A percentile compares a stretch with the other conserved stretches of the same genome.
Conservation (phyloP, 2,888 invertebrate species). For the Troglohyphantes excavatus region DNA sequence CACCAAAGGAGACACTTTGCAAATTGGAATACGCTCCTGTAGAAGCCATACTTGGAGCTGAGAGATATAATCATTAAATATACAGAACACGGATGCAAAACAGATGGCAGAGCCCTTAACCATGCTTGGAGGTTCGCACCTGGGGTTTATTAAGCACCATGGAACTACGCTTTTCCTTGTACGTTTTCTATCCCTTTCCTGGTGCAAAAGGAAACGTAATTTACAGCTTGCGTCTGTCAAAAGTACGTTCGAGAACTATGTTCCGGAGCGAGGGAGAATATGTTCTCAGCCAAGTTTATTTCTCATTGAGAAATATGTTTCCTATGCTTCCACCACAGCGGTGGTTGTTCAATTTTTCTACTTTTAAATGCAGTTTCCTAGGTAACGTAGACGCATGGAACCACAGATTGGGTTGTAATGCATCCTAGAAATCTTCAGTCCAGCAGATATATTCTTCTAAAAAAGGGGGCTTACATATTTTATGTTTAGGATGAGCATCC, state of each 20-base stretch:
- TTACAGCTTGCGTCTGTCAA: constrained; percentile 62
- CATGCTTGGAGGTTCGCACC: constrained; percentile 39
- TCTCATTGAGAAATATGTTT: constrained; percentile 60
- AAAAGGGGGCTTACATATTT: constrained; percentile 7
- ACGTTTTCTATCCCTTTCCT: background rate
- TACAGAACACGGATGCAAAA: constrained; percentile 61
- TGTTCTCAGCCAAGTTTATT: constrained; percentile 57
- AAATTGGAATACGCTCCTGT: constrained; percentile 48
- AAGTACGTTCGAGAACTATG: constrained; percentile 45
- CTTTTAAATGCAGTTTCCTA: constrained; percentile 61
- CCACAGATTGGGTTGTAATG: constrained; percentile 56
- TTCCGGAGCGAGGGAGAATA: constrained; percentile 43
- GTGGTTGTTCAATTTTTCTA: constrained; percentile 58
- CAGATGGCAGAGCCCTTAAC: constrained; percentile 51
- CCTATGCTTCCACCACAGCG: constrained; percentile 25
- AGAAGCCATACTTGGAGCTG: background rate
- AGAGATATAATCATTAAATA: constrained; percentile 69
- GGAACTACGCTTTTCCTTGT: background rate
- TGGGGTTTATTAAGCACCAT: constrained; percentile 56
- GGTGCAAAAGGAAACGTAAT: constrained; percentile 45
- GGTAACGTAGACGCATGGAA: constrained; percentile 40
- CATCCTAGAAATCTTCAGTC: constrained; percentile 45
- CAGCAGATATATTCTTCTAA: background rate
- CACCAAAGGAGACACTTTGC: constrained; percentile 32
- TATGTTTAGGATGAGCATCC: background rate